Percentiles rank a stretch among this genome's conserved stretches.
Conservation (phyloP, 2,113 vertebrate species). For the Dunckerocampus dactyliophorus region DNA sequence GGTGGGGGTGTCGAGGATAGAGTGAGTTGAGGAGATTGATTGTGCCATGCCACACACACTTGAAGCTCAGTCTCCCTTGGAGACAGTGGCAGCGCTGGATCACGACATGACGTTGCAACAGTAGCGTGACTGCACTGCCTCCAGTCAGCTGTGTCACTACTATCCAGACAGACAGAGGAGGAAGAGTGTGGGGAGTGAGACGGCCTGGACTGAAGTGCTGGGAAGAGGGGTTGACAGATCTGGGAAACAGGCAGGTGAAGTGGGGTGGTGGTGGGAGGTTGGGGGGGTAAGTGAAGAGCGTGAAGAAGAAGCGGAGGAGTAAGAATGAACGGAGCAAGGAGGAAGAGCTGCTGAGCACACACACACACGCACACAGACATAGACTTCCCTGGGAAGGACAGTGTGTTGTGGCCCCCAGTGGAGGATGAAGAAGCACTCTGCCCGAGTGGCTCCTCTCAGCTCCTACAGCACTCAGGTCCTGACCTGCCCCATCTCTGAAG, state of each 20-base stretch:
- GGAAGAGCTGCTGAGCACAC: conserved; percentile 60
- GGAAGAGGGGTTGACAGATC: conserved; percentile 38
- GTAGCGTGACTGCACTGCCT: conserved; percentile 48
- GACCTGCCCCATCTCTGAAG: conserved; percentile 72
- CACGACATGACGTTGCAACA: conserved; percentile 64
- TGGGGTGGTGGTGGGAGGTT: background rate
- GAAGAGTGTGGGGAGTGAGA: conserved; percentile 17
- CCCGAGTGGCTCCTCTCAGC: conserved; percentile 77
- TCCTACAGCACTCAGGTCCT: conserved; percentile 76
- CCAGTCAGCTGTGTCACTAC: conserved; percentile 46
- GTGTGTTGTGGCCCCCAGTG: conserved; percentile 49
- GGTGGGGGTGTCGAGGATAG: conserved; percentile 40
- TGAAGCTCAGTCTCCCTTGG: conserved; percentile 76
- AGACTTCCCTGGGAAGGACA: conserved; percentile 52
- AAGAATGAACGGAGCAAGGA: conserved; percentile 52
- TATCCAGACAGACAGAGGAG: conserved; percentile 34
- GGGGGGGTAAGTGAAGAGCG: conserved; percentile 23
- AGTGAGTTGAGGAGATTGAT: conserved; percentile 67
- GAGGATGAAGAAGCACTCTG: conserved; percentile 85
- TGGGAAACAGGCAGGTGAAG: conserved; percentile 11
- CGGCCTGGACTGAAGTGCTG: conserved; percentile 36
- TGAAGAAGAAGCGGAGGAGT: conserved; percentile 49
- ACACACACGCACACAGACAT: conserved; percentile 22
- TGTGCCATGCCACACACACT: conserved; percentile 70
- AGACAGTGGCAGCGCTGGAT: conserved; percentile 64